Percentiles rank a stretch among this genome's conserved stretches.
These are phyloP conservation scores for Melieria omissa DNA, from an alignment of 2,888 invertebrate genomes.

Conservation along the genomic window DNA sequence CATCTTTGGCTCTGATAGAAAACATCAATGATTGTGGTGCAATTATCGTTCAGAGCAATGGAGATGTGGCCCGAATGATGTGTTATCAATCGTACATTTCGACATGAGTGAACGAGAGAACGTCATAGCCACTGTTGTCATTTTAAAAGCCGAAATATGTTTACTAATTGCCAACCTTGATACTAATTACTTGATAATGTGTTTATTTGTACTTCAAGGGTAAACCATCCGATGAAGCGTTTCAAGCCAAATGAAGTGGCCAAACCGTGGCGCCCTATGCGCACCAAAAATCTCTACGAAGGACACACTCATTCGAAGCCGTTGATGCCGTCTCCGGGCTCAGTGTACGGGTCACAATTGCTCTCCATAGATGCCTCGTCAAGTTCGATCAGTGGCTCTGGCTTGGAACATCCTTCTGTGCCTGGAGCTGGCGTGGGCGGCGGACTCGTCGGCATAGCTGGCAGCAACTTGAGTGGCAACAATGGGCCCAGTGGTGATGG, in stretches of 20 bases:
- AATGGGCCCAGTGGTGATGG: constrained; percentile 38
- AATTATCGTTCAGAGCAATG: not conserved
- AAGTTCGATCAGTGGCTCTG: constrained; percentile 31
- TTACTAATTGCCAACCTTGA: no score
- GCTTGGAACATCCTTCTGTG: constrained; percentile 6
- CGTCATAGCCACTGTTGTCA: no score
- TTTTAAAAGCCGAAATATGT: no score
- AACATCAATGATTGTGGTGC: not conserved
- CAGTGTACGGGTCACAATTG: constrained; percentile 57
- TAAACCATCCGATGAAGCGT: constrained; percentile 91
- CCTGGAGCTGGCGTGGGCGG: constrained; percentile 37
- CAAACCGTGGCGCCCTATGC: constrained; percentile 65
- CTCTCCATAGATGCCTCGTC: constrained; percentile 54
- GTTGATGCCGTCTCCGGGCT: constrained; percentile 66
- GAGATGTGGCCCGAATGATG: not conserved
- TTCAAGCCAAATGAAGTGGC: constrained; percentile 75
- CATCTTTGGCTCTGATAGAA: constrained; percentile 52
- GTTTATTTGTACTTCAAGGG: constrained; percentile 68
- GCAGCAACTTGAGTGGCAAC: constrained; percentile 35
- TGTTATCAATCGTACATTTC: not conserved
- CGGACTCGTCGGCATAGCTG: constrained; percentile 58
- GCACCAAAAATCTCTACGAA: constrained; percentile 71
- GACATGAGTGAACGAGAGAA: not conserved
- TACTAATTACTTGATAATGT: not conserved
- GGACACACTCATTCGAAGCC: constrained; percentile 70